A percentile compares a stretch with the other conserved stretches of the same genome.
phyloP scores from a whole-genome alignment of 2,797 vertebrate species.

The Coreius guichenoti region DNA sequence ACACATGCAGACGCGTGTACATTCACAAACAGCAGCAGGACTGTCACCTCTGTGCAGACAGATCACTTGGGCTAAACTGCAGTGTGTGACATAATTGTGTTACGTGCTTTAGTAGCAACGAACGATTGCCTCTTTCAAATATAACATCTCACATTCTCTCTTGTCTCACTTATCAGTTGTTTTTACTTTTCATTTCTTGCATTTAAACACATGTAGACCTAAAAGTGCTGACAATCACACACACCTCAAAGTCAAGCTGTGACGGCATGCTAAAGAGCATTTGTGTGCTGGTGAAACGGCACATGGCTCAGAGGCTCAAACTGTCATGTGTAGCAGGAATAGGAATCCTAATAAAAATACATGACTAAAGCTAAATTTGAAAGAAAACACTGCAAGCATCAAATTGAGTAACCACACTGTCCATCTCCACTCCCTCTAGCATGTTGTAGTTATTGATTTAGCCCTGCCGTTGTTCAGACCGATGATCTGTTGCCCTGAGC shows the following conservation, averaged over 20 bases:
- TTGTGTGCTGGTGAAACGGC: background rate
- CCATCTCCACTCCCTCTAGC: conserved; percentile 6
- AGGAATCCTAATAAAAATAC: conserved; percentile 63
- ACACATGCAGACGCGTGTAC: background rate
- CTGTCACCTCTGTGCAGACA: conserved; percentile 29
- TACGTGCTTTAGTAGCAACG: conserved; percentile 12
- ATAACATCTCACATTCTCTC: conserved; percentile 24
- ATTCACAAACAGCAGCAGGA: background rate
- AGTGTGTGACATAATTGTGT: conserved; percentile 31
- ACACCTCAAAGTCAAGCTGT: background rate
- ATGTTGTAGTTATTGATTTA: conserved; percentile 43
- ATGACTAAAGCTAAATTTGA: conserved; percentile 53
- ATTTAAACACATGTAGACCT: background rate
- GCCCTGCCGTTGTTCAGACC: conserved; percentile 27
- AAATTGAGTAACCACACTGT: conserved; percentile 50
- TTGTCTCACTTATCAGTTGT: background rate
- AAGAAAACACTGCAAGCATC: conserved; percentile 40
- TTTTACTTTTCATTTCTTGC: background rate
- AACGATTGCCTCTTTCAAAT: conserved; percentile 15
- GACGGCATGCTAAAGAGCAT: conserved; percentile 17
- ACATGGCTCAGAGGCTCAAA: background rate
- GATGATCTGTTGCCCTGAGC: conserved; percentile 32
- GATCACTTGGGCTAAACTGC: conserved; percentile 15
- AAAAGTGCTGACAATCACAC: background rate
- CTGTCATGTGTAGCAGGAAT: conserved; percentile 25